Evolutionary conservation across 2,888 invertebrate species (phyloP).

Genomic region (Nephrotoma guestfalica): DNA sequence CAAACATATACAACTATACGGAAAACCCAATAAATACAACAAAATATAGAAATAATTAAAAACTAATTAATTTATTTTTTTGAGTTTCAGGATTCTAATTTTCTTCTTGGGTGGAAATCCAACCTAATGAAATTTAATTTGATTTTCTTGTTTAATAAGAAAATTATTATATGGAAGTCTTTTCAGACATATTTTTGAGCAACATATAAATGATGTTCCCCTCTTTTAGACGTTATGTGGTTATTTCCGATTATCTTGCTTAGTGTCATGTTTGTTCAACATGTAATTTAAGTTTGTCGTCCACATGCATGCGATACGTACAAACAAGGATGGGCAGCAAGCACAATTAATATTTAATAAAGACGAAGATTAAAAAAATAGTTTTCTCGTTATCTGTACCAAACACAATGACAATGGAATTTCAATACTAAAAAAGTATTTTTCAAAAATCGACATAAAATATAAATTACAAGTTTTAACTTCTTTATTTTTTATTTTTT

Average conservation of each 20-base stretch:
- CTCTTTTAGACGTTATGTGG: not conserved
- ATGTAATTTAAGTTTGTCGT: not conserved
- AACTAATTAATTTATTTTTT: not conserved
- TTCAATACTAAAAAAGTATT: not conserved
- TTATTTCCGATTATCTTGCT: not conserved
- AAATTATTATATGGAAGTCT: not conserved
- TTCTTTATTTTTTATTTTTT: not conserved
- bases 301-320: not conserved
- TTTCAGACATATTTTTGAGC: not conserved
- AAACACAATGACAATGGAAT: not conserved
- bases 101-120: not conserved
- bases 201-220: not conserved
- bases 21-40: not conserved
- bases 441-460: not conserved
- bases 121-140: not conserved
- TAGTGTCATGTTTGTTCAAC: not conserved
- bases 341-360: not conserved
- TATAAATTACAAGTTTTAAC: not conserved
- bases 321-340: not conserved
- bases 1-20: not conserved
- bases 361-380: not conserved
- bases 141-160: not conserved
- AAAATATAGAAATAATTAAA: not conserved
- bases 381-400: not conserved
- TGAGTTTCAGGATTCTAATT: not conserved